Evolutionary conservation across 2,888 invertebrate genomes (phyloP), one percentile per base, ranked within the genome.

Genomic region (Tholera decimalis): DNA sequence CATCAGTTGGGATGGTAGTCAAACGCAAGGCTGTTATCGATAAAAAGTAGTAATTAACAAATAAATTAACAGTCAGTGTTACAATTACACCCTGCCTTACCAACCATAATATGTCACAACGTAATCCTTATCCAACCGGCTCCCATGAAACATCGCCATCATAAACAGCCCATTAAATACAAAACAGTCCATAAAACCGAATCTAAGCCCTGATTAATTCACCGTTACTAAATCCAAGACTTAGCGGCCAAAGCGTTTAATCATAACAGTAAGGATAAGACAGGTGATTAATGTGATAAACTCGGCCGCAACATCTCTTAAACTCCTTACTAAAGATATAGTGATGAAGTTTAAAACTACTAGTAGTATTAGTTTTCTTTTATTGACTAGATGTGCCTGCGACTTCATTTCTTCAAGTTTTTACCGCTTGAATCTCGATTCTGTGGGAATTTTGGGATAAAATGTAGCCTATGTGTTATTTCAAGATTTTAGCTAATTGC

Each of bases 201-300:
- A 66, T 66, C 67, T 53, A 66, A 67, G 73, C 56, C 20, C 65
- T 79, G 74, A 79, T 79, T 77, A 82, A 71, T 84, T 80, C 71
- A 58, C 74, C 55, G 76, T 73, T 74, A 74, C 59, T 50, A 77
- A 85, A 85, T 79, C 82, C 67, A 68, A 67, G 79, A 65, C 55
- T 75, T 75, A 78, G 76, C 71, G 51, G 70, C 47, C 65, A 58
- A 67, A 49, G 57, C 70, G 43, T 78, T 85, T 85, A 83, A 80
- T 83, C 82, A 80, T 79, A 77, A 75, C 68, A 47, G 43, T 43
- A 7, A 44, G 62, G 74, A 74, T 82, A 73, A 82, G 75, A 69
- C 64, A 43, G 53, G 57, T 66, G 69, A 82, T 83, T 75, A 84
- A 82, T 77, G 69, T 69, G 60, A 77, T 84, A 73, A 83, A 77